Evolutionary conservation across 2,797 vertebrate genomes (phyloP).

Genomic region (Catostomus latipinnis): DNA sequence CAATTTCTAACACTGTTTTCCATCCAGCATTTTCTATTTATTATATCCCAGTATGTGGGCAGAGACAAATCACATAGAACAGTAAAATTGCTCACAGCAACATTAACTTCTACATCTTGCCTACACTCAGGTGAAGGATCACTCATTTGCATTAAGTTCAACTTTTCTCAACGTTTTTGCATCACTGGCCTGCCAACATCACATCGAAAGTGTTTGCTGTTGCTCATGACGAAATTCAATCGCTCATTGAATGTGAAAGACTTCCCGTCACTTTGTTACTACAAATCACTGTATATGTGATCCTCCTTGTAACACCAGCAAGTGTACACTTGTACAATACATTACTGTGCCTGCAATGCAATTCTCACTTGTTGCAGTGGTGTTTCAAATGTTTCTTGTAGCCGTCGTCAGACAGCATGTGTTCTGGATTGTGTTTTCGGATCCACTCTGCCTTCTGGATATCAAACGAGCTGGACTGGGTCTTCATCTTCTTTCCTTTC

Average conservation of each 20-base stretch:
- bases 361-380: constrained; percentile 94
- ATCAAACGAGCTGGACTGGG: constrained; percentile 94
- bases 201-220: not conserved
- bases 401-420: constrained; percentile 96
- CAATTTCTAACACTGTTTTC: not conserved
- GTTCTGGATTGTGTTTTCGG: constrained; percentile 96
- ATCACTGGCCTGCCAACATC: not conserved
- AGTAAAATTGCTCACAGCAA: too few species aligned
- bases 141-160: not conserved
- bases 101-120: too few species aligned
- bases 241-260: constrained; percentile 17
- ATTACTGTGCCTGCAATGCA: not conserved
- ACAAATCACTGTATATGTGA: not conserved
- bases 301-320: not conserved
- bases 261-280: constrained; percentile 32
- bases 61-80: too few species aligned
- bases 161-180: not conserved
- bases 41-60: too few species aligned
- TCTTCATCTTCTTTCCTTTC: constrained; percentile 98
- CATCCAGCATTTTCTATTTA: not conserved
- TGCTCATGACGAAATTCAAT: not conserved
- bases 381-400: constrained; percentile 99
- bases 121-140: too few species aligned
- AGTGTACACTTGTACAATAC: not conserved
- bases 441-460: constrained; percentile 99